Base-by-base conservation (phyloP, 2,797 vertebrate genomes). In the Etheostoma nigrum region DNA sequence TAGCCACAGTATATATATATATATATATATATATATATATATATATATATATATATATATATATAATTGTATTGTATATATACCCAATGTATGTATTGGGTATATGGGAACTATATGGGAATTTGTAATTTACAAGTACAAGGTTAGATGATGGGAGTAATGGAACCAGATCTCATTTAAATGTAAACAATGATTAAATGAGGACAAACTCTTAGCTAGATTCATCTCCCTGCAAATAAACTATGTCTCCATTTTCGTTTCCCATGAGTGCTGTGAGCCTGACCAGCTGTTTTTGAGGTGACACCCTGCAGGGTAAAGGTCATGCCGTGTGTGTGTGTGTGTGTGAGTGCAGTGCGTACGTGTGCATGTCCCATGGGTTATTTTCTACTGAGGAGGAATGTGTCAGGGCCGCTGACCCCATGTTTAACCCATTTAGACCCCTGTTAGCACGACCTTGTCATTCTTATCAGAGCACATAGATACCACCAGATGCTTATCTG, bases 391-490 rank as follows among this genome's bases (percentile, higher is more conserved):
- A 79, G 44, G 68, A 83, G 78, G 82, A 90, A 90, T 87, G 86
- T 89, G 91, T 90, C 86, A 83, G 61, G 84, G 86, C 67, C 86
- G 33, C 74, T 89, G 87, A 92, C 84, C 79, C 76, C 67, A 64
- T 91, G 85, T 86, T 88, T 74, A 62, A 73, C 45, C 68, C 60
- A 72, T 83, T 87, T 53, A 81, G 67, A 79, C 73, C 69, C 74
- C 57, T 73, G 67, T 91, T 89, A 81, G 49, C 75, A 12, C 18
- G 5, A 67, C 52, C 73, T 68, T 76, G 59, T 30, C 74, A 42
- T 27, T 23, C 66, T 55, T 25, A 79, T 74, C 47, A 55, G 57
- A 66, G 62, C 47, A 14, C 42, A 42, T 30, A 18, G 15, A 64
- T 60, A 45, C 49, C 11, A 11, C 36, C 51, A 33, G 72, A 65